Evolutionary conservation across 2,888 invertebrate genomes (phyloP).

Genomic region (Iphiclides podalirius): DNA sequence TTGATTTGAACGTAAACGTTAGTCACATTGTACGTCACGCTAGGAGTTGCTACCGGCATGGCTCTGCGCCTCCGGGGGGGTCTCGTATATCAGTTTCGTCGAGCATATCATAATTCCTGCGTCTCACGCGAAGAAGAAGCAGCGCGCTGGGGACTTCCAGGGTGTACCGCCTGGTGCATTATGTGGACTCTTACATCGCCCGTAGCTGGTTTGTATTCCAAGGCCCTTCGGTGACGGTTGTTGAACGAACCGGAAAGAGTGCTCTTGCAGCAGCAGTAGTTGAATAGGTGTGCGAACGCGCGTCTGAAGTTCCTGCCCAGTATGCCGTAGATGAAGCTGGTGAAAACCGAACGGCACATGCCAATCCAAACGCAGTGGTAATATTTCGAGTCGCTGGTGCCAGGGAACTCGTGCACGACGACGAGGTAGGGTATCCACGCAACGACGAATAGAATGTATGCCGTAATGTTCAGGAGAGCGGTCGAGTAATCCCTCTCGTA

Average conservation of each 20-base stretch:
- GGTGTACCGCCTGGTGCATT: conserved; percentile 60
- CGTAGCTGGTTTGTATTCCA: conserved; percentile 60
- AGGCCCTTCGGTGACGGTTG: conserved; percentile 74
- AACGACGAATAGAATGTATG: conserved; percentile 81
- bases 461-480: conserved; percentile 82
- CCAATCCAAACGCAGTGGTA: conserved; percentile 86
- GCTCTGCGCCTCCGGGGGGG: background rate
- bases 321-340: conserved; percentile 81
- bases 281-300: conserved; percentile 86
- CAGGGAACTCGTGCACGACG: conserved; percentile 74
- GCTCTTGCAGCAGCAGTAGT: conserved; percentile 90
- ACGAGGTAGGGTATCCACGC: conserved; percentile 86
- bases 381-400: conserved; percentile 73
- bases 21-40: background rate
- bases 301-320: conserved; percentile 85
- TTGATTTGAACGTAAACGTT: conserved; percentile 3
- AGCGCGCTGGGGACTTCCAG: conserved; percentile 67
- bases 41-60: background rate
- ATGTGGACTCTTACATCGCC: conserved; percentile 87
- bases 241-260: conserved; percentile 81
- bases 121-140: conserved; percentile 35
- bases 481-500: conserved; percentile 83
- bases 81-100: background rate
- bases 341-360: conserved; percentile 83
- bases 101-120: conserved; percentile 28